Conservation (phyloP, 2,113 vertebrate species). For the rat (Rattus norvegicus) region GRCr8 NC_086039.1:143212501-143213000, state of each 20-base stretch:
- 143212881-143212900: not conserved
- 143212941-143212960: not conserved
- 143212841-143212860: not conserved
- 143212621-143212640: not conserved
- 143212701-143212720: not conserved
- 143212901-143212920: not conserved
- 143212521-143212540: no score
- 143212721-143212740: not conserved
- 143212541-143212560: not conserved
- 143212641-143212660: not conserved
- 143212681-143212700: not conserved
- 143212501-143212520: not conserved
- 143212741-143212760: not conserved
- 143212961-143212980: not conserved
- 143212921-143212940: not conserved
- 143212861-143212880: not conserved
- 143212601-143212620: not conserved
- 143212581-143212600: not conserved
- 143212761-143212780: not conserved
- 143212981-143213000: not conserved
- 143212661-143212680: not conserved
- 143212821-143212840: not conserved
- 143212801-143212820: not conserved
- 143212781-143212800: not conserved
- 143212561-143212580: not conserved